Evolutionary conservation across 2,888 invertebrate species (phyloP), one percentile per base, ranked within the genome.

Genomic region (Conops quadrifasciatus): DNA sequence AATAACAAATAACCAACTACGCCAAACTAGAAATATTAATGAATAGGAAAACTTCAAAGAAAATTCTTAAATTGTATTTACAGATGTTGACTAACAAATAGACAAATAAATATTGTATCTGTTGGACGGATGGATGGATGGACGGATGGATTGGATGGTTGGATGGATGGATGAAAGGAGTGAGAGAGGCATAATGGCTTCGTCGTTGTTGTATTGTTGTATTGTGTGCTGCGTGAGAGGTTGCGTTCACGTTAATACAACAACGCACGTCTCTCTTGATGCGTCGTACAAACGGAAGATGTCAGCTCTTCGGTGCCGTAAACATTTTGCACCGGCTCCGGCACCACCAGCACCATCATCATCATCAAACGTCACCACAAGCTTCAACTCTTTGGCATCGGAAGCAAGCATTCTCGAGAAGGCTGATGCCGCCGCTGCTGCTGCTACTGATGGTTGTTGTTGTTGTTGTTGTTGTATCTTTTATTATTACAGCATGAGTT

Each of bases 31-130:
- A 36, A 36, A 36, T 36, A 58, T 26, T 43, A 43, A 63, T 63
- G 43, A 63, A 63, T 21, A 45, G 63, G 15, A 47, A 63, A 30
- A 67, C 67, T 67, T 67, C 67, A 67, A 68, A 68, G 36, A 68
- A 68, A 67, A 67, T 67, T 24, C 51, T 71, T 58, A 67, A 67
- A 70, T 73, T 73, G 67, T 73, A 69, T 71, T 73, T 71, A 71
- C 73, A 73, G 67, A 73, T 73, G 67, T 65, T 36, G 71, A 70
- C 73, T 71, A 71, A 71, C 60, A 51, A 64, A 60, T 56, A 71
- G 63, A 71, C 53, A 71, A 67, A 71, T 67, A 71, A 71, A 71
- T 67, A 71, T 62, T 63, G 62, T 53, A 67, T 67, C 53, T 67
- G 56, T 53, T 66, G 62, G 67, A 71, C 62, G 68, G 68, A 60